Percentiles rank a stretch among this genome's conserved stretches.
Evolutionary conservation across 92 coral and sea anemone genomes (phyloP).

Genomic region (Micromussa lordhowensis): DNA sequence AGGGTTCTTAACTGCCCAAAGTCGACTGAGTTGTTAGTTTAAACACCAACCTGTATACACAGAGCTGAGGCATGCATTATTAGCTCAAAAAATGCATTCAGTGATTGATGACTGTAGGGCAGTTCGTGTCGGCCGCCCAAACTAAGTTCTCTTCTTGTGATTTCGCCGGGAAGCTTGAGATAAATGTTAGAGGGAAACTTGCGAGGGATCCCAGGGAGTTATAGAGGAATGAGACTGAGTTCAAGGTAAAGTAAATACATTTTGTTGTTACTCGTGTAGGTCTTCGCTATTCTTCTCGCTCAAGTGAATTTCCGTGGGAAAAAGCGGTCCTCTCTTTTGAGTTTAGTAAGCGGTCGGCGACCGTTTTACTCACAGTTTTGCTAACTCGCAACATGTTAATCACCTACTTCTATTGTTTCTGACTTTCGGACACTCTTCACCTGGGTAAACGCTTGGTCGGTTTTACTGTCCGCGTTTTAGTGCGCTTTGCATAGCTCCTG

Average conservation of each 20-base stretch:
- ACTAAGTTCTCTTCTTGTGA: not conserved
- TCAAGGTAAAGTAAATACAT: conserved; percentile 8
- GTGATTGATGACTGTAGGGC: conserved; percentile 32
- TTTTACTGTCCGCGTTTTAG: not conserved
- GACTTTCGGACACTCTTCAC: conserved; percentile 4
- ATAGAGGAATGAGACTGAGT: not conserved
- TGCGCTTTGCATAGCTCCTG: conserved; percentile 25
- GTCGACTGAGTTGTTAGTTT: conserved; percentile 75
- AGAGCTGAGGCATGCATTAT: conserved; percentile 41
- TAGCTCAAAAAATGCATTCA: conserved; percentile 44
- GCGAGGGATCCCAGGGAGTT: not conserved
- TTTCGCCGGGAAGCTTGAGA: not conserved
- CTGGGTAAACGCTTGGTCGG: conserved; percentile 2
- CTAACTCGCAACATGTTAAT: conserved; percentile 24
- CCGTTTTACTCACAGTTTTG: conserved; percentile 25
- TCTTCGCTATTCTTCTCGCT: not conserved
- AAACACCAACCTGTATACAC: conserved; percentile 85
- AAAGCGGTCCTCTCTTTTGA: conserved; percentile 18
- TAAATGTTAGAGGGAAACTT: not conserved
- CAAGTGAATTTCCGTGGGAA: conserved; percentile 32
- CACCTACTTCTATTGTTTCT: conserved; percentile 12
- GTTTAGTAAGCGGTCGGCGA: conserved; percentile 18
- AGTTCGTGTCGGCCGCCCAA: conserved; percentile 7
- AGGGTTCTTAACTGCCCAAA: conserved; percentile 75
- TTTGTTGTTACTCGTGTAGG: not conserved